Conservation (phyloP, 1,140 invertebrate species). For the Platyura marginata region DNA sequence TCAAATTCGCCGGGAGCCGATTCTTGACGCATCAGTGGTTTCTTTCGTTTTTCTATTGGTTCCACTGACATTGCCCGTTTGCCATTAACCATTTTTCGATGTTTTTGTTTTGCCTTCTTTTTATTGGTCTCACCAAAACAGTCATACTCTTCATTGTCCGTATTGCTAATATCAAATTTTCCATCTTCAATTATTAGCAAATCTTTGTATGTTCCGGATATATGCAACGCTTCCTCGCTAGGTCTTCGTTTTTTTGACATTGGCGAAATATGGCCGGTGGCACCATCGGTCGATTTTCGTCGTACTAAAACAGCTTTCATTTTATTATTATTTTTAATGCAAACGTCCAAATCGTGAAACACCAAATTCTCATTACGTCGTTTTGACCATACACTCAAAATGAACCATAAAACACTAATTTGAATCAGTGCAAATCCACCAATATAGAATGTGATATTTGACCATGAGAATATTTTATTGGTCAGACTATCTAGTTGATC, state of each 20-base stretch:
- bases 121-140: slow-evolving; percentile 20
- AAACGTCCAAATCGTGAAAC: not conserved
- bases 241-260: slow-evolving; percentile 36
- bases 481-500: slow-evolving; percentile 38
- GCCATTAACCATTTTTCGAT: slow-evolving; percentile 3
- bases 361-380: slow-evolving; percentile 10
- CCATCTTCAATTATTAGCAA: slow-evolving; percentile 28
- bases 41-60: slow-evolving; percentile 2
- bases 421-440: slow-evolving; percentile 8
- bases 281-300: slow-evolving; percentile 38
- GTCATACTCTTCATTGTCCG: slow-evolving; percentile 11
- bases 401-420: slow-evolving; percentile 4
- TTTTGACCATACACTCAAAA: slow-evolving; percentile 6
- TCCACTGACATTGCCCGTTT: not conserved
- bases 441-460: slow-evolving; percentile 16
- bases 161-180: slow-evolving; percentile 19
- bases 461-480: slow-evolving; percentile 17
- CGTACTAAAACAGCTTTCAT: slow-evolving; percentile 18
- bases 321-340: slow-evolving; percentile 4
- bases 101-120: slow-evolving; percentile 13
- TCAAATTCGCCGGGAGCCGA: slow-evolving; percentile 11
- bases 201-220: slow-evolving; percentile 35
- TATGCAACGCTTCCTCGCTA: slow-evolving; percentile 58
- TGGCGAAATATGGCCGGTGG: slow-evolving; percentile 27
- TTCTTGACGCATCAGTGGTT: slow-evolving; percentile 12